Base-by-base conservation (phyloP, 2,113 vertebrate species). In the Oryzias woworae region DNA sequence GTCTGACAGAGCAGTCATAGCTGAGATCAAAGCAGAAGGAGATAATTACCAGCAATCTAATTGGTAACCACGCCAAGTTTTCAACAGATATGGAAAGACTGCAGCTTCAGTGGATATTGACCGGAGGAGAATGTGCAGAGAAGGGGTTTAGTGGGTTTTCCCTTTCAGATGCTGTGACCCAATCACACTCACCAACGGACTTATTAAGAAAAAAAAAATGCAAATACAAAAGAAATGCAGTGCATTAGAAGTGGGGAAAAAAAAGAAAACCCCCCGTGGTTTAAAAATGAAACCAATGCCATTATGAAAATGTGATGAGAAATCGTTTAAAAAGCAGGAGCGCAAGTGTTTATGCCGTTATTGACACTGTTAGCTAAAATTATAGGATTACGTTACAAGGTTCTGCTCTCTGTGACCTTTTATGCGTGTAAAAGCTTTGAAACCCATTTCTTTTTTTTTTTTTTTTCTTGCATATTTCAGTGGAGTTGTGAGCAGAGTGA, bases 1-100 rank as follows among this genome's bases (percentile, higher is more conserved):
- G 60, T 87, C 87, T 92, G 91, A 92, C 86, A 86, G 87, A 90
- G 85, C 78, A 91, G 87, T 89, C 89, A 87, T 86, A 81, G 87
- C 78, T 73, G 68, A 88, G 90, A 92, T 93, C 91, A 92, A 92
- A 92, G 84, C 78, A 87, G 71, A 86, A 78, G 79, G 85, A 88
- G 88, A 91, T 92, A 90, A 93, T 93, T 92, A 93, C 90, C 87
- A 88, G 91, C 79, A 87, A 67, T 91, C 87, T 92, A 92, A 93
- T 92, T 91, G 89, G 87, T 91, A 92, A 88, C 90, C 87, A 90
- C 87, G 90, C 86, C 73, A 72, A 91, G 89, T 92, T 89, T 91
- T 90, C 87, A 89, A 80, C 86, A 86, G 86, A 91, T 87, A 89
- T 83, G 76, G 86, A 88, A 88, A 75, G 74, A 87, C 80, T 57